Evolutionary conservation across 1,140 invertebrate species (phyloP), one percentile per base, ranked within the genome.

Genomic region (Meloidogyne chitwoodi): DNA sequence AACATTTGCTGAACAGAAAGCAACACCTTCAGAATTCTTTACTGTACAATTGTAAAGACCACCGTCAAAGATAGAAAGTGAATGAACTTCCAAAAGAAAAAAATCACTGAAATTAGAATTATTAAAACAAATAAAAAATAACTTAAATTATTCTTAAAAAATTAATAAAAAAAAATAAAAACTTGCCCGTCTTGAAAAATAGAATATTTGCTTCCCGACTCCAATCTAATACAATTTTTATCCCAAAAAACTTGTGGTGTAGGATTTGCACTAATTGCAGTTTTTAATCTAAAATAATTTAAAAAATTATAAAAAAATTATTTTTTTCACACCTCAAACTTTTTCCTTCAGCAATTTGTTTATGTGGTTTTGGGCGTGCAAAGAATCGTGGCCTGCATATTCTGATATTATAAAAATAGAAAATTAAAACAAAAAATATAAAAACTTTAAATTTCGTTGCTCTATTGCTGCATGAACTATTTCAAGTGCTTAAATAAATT

Each of bases 21-120:
- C 74, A 34, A 85, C 77, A 68, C 85, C 85, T 70, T 86, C 81
- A 48, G 65, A 66, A 77, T 87, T 86, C 19, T 76, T 77, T 48
- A 83, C 85, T 48, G 83, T 87, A 69, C 84, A 87, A 74, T 87
- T 86, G 75, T 86, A 86, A 70, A 85, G 82, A 68, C 85, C 85
- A 26, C 71, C 69, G 56, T 86, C 85, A 72, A 77, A 81, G 1
- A 61, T 48, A 61, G 76, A 84, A 19, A 87, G 76, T 27, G 85
- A 80, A 76, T 86, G 85, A 16, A 84, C 84, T 76, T 87, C 85
- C 27, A 86, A 70, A 75, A 85, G 86, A 71, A 79, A 87, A 66
- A 86, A 85, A 67, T 86, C 85, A 5, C 71, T 73, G 24, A 56
- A 73, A 56, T 61, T 24, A 26, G 4, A 26, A 0, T 11, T 0